Evolutionary conservation across 2,888 invertebrate genomes (phyloP).

Genomic region (Spodoptera exigua): DNA sequence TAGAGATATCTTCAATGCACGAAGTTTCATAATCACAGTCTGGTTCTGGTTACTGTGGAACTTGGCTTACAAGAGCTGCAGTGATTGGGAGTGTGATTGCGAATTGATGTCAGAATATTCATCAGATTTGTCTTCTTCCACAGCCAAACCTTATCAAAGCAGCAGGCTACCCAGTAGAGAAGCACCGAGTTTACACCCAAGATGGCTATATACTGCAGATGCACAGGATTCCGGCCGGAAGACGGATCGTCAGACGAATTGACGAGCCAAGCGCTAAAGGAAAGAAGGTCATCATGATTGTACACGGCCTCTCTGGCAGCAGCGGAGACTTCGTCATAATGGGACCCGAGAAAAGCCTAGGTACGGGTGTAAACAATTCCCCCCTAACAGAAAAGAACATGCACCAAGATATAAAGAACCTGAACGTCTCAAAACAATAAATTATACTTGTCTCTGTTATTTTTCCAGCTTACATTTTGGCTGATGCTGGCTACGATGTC

Average conservation of each 20-base stretch:
- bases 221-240: constrained; percentile 89
- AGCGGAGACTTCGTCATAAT: constrained; percentile 92
- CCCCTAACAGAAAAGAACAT: no score
- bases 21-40: no score
- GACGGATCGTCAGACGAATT: constrained; percentile 70
- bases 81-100: no score
- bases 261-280: constrained; percentile 67
- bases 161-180: constrained; percentile 86
- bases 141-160: constrained; percentile 84
- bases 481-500: constrained; percentile 90
- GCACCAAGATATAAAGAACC: no score
- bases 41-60: no score
- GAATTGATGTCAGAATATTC: constrained; percentile 4
- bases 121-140: constrained; percentile 34
- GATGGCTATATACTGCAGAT: constrained; percentile 91
- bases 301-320: constrained; percentile 91
- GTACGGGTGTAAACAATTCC: no score
- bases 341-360: constrained; percentile 90
- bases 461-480: constrained; percentile 86
- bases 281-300: constrained; percentile 83
- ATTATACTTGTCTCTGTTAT: neutral
- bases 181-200: constrained; percentile 83
- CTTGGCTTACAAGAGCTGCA: no score
- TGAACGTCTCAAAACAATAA: no score
- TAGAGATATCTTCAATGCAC: no score